Percentiles rank a stretch among this genome's conserved stretches.
Conservation (phyloP, 1,140 invertebrate species). For the Lasioglossum baleicum region DNA sequence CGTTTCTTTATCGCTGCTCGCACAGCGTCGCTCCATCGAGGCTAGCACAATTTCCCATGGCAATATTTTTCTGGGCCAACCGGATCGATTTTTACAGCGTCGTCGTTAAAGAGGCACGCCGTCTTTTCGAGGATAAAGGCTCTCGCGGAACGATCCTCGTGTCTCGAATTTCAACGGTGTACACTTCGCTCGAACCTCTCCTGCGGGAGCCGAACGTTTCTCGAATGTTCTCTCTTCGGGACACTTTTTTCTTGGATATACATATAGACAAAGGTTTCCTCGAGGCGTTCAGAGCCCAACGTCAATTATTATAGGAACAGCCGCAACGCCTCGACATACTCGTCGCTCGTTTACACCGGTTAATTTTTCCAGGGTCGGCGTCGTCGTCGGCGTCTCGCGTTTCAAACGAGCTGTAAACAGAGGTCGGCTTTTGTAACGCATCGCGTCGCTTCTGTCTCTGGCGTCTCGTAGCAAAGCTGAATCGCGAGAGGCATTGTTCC, state of each 20-base stretch:
- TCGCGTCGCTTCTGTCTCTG: not conserved
- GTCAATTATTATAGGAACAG: not conserved
- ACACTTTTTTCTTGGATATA: too few relatives aligned
- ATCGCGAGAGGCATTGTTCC: conserved; percentile 15
- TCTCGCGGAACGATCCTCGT: not conserved
- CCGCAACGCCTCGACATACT: not conserved
- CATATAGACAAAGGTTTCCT: not conserved
- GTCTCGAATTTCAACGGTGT: not conserved
- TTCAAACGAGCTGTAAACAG: too few relatives aligned
- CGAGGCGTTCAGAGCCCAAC: not conserved
- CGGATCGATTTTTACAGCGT: conserved; percentile 11
- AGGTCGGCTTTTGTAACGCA: too few relatives aligned
- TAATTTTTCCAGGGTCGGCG: not conserved
- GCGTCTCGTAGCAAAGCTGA: not conserved
- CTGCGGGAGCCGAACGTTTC: too few relatives aligned
- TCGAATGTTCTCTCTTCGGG: not conserved
- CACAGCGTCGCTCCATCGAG: not conserved
- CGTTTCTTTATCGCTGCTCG: not conserved
- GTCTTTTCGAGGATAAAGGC: not conserved
- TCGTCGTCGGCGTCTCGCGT: not conserved
- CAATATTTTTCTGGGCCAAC: conserved; percentile 5
- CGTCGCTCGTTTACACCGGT: not conserved
- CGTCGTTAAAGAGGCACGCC: not conserved
- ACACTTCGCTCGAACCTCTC: not conserved
- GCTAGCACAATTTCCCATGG: not conserved